Percentiles rank a stretch among this genome's conserved stretches.
Evolutionary conservation across 1,140 invertebrate genomes (phyloP).

Genomic region (Leguminivora glycinivorella): DNA sequence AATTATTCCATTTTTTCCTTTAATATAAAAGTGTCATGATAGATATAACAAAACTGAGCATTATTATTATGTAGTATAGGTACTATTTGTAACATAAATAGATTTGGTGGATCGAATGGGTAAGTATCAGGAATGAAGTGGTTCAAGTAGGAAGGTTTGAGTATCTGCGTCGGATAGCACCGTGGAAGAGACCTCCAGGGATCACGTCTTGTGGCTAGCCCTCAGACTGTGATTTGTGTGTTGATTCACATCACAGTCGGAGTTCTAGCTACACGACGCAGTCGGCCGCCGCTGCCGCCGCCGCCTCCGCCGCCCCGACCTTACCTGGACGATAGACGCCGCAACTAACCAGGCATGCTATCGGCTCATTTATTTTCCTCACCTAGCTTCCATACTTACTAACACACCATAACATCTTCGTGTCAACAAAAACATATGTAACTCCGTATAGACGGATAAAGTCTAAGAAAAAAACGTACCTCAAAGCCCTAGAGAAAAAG

Average conservation of each 20-base stretch:
- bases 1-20: too few relatives aligned
- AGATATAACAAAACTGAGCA: too few relatives aligned
- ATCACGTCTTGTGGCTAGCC: slow-evolving; percentile 82
- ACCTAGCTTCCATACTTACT: slow-evolving; percentile 42
- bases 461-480: too few relatives aligned
- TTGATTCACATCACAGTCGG: slow-evolving; percentile 92
- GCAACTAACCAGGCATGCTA: slow-evolving; percentile 38
- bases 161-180: neutral
- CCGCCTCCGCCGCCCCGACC: slow-evolving; percentile 26
- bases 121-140: neutral
- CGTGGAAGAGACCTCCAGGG: slow-evolving; percentile 19
- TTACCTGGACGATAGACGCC: neutral
- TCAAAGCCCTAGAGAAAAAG: too few relatives aligned
- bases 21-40: too few relatives aligned
- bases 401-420: slow-evolving; percentile 1
- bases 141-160: neutral
- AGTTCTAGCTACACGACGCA: slow-evolving; percentile 90
- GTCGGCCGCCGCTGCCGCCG: slow-evolving; percentile 36
- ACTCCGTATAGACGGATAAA: too few relatives aligned
- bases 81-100: too few relatives aligned
- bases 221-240: slow-evolving; percentile 90
- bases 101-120: neutral
- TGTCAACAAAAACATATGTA: neutral
- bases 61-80: too few relatives aligned
- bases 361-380: slow-evolving; percentile 36